A percentile compares a stretch with the other conserved stretches of the same genome.
Conservation (phyloP, 2,888 invertebrate genomes). For the Periphyllus acericola region DNA sequence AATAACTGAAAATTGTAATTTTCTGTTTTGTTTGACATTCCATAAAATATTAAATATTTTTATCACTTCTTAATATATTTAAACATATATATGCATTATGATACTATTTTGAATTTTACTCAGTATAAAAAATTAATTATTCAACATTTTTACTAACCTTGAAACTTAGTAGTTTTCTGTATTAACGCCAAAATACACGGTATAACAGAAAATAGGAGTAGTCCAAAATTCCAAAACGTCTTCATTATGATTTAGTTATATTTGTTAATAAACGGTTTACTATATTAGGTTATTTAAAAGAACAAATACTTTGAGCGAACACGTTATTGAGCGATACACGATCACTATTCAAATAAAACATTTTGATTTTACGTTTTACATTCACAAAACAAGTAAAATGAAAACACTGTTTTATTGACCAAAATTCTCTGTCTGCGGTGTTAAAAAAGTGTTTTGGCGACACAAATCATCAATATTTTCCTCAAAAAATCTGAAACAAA, state of each 20-base stretch:
- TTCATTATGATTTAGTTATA: slow-evolving; percentile 15
- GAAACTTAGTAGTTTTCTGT: slow-evolving; percentile 26
- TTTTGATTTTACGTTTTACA: neutral
- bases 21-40: no score
- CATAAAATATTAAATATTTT: no score
- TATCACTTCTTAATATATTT: no score
- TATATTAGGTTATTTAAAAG: neutral
- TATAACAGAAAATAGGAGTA: slow-evolving; percentile 6
- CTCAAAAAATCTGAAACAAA: no score
- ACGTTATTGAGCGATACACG: neutral
- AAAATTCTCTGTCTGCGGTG: neutral
- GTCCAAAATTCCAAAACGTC: neutral
- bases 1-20: no score
- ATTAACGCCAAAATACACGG: slow-evolving; percentile 7
- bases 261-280: neutral
- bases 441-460: neutral
- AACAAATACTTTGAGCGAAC: neutral
- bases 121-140: neutral
- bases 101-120: no score
- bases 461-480: no score
- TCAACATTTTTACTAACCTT: slow-evolving; percentile 30
- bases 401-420: neutral
- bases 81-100: no score
- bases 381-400: neutral
- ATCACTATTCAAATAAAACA: neutral